A percentile compares a stretch with the other conserved stretches of the same genome.
Evolutionary conservation across 1,140 invertebrate genomes (phyloP).

Genomic region (Apis laboriosa): DNA sequence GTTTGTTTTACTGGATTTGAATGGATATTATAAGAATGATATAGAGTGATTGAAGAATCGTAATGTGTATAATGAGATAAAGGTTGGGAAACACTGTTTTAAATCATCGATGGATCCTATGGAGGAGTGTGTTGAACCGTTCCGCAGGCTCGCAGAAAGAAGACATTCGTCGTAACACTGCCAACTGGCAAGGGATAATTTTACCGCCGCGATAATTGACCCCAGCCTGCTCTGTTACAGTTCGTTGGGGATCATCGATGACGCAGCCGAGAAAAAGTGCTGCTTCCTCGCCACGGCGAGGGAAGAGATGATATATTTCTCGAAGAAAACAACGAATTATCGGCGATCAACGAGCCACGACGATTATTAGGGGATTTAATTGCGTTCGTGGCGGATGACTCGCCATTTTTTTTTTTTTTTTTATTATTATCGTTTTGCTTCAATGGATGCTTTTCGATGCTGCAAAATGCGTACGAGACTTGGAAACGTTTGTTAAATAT

Average conservation of each 20-base stretch:
- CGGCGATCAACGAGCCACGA: not conserved
- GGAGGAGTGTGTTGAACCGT: too few relatives aligned
- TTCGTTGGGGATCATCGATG: slow-evolving; percentile 8
- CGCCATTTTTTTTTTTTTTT: too few relatives aligned
- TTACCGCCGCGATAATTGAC: slow-evolving; percentile 33
- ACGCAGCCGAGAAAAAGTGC: not conserved
- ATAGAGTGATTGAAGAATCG: too few relatives aligned
- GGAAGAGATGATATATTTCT: not conserved
- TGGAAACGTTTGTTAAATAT: too few relatives aligned
- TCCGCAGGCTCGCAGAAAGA: slow-evolving; percentile 4
- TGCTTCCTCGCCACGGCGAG: too few relatives aligned
- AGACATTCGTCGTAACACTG: slow-evolving; percentile 25
- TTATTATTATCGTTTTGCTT: not conserved
- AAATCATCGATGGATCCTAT: not conserved
- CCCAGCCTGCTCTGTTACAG: not conserved
- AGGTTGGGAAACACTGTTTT: not conserved
- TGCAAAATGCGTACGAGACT: not conserved
- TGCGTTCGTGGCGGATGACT: slow-evolving; percentile 4
- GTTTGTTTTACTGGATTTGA: too few relatives aligned
- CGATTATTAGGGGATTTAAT: slow-evolving; percentile 16
- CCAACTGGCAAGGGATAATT: slow-evolving; percentile 12
- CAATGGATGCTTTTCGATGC: not conserved
- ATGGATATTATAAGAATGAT: too few relatives aligned
- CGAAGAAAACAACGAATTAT: slow-evolving; percentile 9
- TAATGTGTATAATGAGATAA: too few relatives aligned